Evolutionary conservation across 1,140 invertebrate species (phyloP).

Genomic region (Drosophila santomea): DNA sequence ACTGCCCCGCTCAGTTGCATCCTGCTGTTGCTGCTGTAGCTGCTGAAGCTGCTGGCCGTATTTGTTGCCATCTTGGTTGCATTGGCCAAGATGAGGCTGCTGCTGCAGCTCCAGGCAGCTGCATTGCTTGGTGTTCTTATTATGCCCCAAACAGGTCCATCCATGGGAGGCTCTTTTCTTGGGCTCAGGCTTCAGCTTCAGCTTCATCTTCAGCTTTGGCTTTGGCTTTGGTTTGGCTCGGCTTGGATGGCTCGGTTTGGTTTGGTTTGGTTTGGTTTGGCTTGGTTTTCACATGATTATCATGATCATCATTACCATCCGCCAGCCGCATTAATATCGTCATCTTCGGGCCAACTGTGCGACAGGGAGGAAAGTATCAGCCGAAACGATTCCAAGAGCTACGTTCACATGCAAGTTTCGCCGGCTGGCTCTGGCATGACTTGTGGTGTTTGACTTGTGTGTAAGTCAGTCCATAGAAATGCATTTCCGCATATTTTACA

Average conservation of each 20-base stretch:
- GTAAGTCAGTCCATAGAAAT: conserved; percentile 82
- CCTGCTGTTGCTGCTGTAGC: conserved; percentile 29
- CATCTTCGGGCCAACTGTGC: conserved; percentile 68
- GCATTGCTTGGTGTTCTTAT: conserved; percentile 79
- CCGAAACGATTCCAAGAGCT: conserved; percentile 18
- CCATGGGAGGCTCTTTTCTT: conserved; percentile 45
- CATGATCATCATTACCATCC: conserved; percentile 81
- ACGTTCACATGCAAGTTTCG: conserved; percentile 75
- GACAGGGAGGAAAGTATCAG: conserved; percentile 12
- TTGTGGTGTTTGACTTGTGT: conserved; percentile 76
- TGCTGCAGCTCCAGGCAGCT: conserved; percentile 41
- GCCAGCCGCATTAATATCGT: conserved; percentile 82
- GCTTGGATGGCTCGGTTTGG: conserved; percentile 44
- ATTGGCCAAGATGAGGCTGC: conserved; percentile 58
- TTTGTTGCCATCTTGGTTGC: conserved; percentile 63
- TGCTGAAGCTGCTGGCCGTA: conserved; percentile 34
- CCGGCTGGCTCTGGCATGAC: conserved; percentile 79
- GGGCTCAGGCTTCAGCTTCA: neutral
- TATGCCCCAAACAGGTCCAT: conserved; percentile 78
- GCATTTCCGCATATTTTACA: conserved; percentile 83
- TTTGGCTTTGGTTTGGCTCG: conserved; percentile 40
- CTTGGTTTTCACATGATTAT: conserved; percentile 83
- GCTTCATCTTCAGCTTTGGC: conserved; percentile 1
- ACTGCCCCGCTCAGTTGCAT: conserved; percentile 50
- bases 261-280: conserved; percentile 60